These are phyloP conservation scores for Dinomys branickii DNA, from an alignment of 2,113 vertebrate genomes.

Conservation along the genomic window DNA sequence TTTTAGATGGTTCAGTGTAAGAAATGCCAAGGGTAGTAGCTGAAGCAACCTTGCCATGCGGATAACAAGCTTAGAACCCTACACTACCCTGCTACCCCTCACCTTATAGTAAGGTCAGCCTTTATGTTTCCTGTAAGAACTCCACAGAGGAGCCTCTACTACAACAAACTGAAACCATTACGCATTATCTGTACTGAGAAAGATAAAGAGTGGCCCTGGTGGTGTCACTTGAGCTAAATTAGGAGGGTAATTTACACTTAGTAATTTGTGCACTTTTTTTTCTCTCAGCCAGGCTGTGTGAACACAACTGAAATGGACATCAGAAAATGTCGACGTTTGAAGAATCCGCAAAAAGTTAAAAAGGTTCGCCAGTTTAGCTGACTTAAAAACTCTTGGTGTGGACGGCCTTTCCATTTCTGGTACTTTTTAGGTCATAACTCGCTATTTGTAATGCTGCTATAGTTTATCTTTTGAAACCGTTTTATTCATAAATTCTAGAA, in stretches of 20 bases:
- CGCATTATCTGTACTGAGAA: not conserved
- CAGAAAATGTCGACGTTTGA: slow-evolving; percentile 96
- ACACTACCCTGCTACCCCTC: no score
- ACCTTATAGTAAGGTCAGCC: not conserved
- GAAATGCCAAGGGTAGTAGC: not conserved
- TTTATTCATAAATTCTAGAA: slow-evolving; percentile 25
- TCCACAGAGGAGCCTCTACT: not conserved
- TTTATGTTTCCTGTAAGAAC: not conserved
- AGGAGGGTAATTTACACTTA: slow-evolving; percentile 44
- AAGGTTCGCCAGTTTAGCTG: slow-evolving; percentile 87
- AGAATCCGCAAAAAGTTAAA: slow-evolving; percentile 97
- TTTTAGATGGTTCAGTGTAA: not conserved
- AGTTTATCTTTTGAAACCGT: not conserved
- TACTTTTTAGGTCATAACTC: not conserved
- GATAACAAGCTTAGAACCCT: not conserved
- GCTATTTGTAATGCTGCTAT: not conserved
- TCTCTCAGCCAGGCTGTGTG: slow-evolving; percentile 95
- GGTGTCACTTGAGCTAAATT: not conserved
- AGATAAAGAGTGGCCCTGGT: not conserved
- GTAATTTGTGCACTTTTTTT: slow-evolving; percentile 34
- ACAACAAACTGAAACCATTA: not conserved
- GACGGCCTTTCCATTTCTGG: not conserved
- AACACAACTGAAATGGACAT: slow-evolving; percentile 99
- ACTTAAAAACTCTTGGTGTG: slow-evolving; percentile 32
- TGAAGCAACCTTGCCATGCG: not conserved